phyloP scores from a whole-genome alignment of 1,140 invertebrate species.

The Drosophila grimshawi region DNA sequence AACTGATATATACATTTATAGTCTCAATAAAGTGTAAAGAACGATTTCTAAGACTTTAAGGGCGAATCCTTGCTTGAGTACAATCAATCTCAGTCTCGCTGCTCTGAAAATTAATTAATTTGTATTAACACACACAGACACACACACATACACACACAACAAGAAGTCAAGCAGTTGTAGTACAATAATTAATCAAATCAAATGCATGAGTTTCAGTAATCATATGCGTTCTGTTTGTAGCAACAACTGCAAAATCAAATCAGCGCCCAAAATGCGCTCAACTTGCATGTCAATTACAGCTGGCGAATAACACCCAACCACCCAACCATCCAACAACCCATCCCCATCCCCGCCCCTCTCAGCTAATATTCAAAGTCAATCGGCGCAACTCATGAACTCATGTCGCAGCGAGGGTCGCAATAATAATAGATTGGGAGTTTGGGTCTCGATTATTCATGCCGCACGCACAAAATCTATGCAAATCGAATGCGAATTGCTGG shows the following conservation, averaged over 20 bases:
- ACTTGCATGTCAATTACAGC: constrained; percentile 79
- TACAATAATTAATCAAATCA: constrained; percentile 79
- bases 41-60: not conserved
- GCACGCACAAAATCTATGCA: constrained; percentile 66
- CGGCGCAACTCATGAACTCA: constrained; percentile 71
- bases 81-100: constrained; percentile 72
- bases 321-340: not conserved
- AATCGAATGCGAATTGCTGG: constrained; percentile 72
- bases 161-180: constrained; percentile 47
- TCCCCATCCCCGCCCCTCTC: not conserved
- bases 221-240: constrained; percentile 61
- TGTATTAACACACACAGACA: constrained; percentile 68
- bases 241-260: constrained; percentile 72
- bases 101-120: constrained; percentile 67
- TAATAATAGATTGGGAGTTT: constrained; percentile 36
- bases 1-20: not conserved
- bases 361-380: constrained; percentile 81
- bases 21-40: not conserved
- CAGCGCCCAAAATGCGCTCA: constrained; percentile 67
- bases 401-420: constrained; percentile 45
- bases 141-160: constrained; percentile 2
- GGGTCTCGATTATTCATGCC: constrained; percentile 70
- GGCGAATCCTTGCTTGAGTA: constrained; percentile 20
- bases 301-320: constrained; percentile 36
- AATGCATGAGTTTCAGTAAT: constrained; percentile 70